Evolutionary conservation across 2,888 invertebrate species (phyloP).

Genomic region (Limenitis camilla): DNA sequence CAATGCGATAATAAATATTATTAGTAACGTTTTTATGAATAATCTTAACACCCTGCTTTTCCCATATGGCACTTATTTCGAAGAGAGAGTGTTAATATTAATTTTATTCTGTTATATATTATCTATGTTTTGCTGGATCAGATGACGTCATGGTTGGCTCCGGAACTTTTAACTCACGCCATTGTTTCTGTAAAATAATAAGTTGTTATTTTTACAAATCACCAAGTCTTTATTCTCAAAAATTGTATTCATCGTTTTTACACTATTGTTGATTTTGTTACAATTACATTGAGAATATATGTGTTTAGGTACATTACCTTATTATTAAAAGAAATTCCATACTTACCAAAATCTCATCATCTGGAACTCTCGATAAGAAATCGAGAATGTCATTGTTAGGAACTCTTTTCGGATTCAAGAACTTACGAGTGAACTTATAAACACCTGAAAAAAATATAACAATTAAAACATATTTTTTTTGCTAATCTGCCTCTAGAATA

Average conservation of each 20-base stretch:
- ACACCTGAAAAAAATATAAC: slow-evolving; percentile 45
- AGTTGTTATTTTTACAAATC: not conserved
- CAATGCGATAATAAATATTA: too few species aligned
- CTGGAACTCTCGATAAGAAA: slow-evolving; percentile 62
- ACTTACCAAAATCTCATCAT: slow-evolving; percentile 58
- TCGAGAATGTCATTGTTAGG: slow-evolving; percentile 65
- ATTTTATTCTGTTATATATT: not conserved
- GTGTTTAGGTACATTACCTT: not conserved
- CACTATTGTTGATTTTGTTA: too few species aligned
- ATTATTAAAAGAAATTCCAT: not conserved
- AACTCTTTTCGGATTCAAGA: slow-evolving; percentile 52
- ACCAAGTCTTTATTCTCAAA: too few species aligned
- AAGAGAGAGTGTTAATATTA: slow-evolving; percentile 1
- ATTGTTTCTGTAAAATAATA: slow-evolving; percentile 55
- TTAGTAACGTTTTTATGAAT: too few species aligned
- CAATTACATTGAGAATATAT: too few species aligned
- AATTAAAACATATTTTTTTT: not conserved
- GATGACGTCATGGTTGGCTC: slow-evolving; percentile 43
- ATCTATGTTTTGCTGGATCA: slow-evolving; percentile 32
- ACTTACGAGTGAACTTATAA: slow-evolving; percentile 60
- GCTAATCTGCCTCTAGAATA: too few species aligned
- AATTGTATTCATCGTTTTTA: too few species aligned
- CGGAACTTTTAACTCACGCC: slow-evolving; percentile 63
- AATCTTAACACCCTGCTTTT: not conserved
- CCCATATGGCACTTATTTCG: slow-evolving; percentile 13